Evolutionary conservation across 2,888 invertebrate species (phyloP).

Genomic region (Deilephila porcellus): DNA sequence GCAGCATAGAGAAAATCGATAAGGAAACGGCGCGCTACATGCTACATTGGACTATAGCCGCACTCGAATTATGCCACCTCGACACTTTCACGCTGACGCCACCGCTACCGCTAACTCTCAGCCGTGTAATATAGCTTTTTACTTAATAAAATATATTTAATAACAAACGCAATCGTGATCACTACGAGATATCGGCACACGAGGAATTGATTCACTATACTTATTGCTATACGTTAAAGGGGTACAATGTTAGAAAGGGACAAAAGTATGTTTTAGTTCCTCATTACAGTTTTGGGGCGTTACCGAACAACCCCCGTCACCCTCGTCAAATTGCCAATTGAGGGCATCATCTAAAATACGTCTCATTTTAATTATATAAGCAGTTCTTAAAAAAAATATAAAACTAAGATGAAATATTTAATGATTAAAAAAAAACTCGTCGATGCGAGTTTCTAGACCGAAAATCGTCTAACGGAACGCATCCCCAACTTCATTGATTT

Average conservation of each 20-base stretch:
- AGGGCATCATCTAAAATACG: neutral
- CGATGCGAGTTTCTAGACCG: neutral
- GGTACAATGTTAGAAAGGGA: constrained; percentile 68
- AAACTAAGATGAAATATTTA: neutral
- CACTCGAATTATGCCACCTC: constrained; percentile 62
- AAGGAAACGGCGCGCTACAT: constrained; percentile 78
- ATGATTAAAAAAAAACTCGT: neutral
- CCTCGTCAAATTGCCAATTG: neutral
- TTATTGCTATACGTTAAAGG: constrained; percentile 53
- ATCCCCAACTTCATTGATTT: constrained; percentile 19
- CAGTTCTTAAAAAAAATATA: neutral
- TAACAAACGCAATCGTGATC: constrained; percentile 46
- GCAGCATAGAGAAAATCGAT: constrained; percentile 84
- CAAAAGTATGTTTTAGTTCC: constrained; percentile 54
- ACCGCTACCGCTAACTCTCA: constrained; percentile 42
- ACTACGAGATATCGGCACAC: constrained; percentile 50
- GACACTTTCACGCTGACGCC: constrained; percentile 55
- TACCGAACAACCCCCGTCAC: constrained; percentile 52
- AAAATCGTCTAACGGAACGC: neutral
- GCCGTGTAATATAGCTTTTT: constrained; percentile 7
- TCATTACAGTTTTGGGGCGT: constrained; percentile 67
- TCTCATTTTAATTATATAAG: neutral
- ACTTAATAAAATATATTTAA: constrained; percentile 41
- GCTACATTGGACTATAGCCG: constrained; percentile 68
- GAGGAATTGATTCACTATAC: constrained; percentile 57